Base-by-base conservation (phyloP, 1,140 invertebrate genomes). In the Bombus haemorrhoidalis region DNA sequence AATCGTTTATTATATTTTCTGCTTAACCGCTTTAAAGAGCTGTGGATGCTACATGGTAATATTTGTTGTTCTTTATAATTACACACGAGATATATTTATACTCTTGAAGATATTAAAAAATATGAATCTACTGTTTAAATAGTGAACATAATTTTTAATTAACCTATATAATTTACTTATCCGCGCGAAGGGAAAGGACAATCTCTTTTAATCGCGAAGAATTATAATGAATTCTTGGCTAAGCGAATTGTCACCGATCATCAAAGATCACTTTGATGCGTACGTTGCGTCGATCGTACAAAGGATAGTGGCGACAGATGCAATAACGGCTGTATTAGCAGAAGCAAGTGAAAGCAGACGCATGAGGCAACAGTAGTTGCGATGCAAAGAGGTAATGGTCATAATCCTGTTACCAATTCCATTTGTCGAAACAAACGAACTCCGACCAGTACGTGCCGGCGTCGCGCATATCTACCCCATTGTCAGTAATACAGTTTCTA, bases 401-500 rank as follows among this genome's bases (percentile, higher is more conserved):
- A 91, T 91, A 91, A 91, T 90, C 87, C 78, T 85, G 90, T 92
- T 92, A 92, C 75, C 90, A 86, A 90, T 90, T 87, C 90, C 83
- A 90, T 91, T 90, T 91, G 88, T 90, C 84, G 86, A 88, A 92
- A 91, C 90, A 91, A 92, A 92, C 88, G 90, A 92, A 92, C 81
- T 87, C 53, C 81, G 77, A 87, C 66, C 86, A 66, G 86, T 85
- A 90, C 86, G 90, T 90, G 86, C 86, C 71, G 76, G 47, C 66
- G 53, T 77, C 81, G 69, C 85, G 85, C 81, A 76, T 85, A 81
- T 75, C 77, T 79, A 87, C 64, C 69, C 85, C 90, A 90, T 91
- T 91, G 89, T 87, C 84, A 75, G 77, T 87, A 90, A 88, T 75
- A 87, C 88, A 77, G 90, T 86, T 83, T 88, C 73, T 66, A 68